Base-by-base conservation (phyloP, 1,140 invertebrate genomes). In the Patella vulgata region DNA sequence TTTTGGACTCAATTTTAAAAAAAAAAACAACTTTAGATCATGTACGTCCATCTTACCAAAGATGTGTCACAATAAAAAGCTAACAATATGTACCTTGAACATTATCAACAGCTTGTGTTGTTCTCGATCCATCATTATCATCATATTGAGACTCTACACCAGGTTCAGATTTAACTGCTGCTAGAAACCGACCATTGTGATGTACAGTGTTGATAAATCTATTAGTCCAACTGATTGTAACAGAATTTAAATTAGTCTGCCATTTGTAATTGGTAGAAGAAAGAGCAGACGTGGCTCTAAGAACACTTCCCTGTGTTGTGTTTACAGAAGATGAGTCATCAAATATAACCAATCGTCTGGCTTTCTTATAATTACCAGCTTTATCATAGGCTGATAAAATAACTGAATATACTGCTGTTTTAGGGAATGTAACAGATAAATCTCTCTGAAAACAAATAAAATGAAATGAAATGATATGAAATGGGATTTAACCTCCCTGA, bases 301-400 rank as follows among this genome's bases (percentile, higher is more conserved):
- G 31, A 36, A 28, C 6, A 23, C 44, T 46, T 0, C n/a, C 28
- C 12, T 47, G 6, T 3, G 33, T 44, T 3, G n/a, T n/a, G 42
- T 40, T 48, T 11, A 70, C 57, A 3, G 27, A 33, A 0, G 71
- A 62, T 17, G 23, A 14, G 14, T 51, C 51, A 53, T 70, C 68
- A 40, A 56, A 68, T 14, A 70, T 36, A 5, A 73, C 43, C 3
- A 73, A 23, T 28, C 53, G 52, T 19, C 71, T 36, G 0, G 61
- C 59, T 23, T 54, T 62, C 62, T 62, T 68, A 12, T 39, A 12
- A 53, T 73, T 73, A n/a, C 64, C 62, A 27, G 68, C 71, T 9
- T 53, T 56, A 40, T 73, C 71, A 52, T 53, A 63, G 6, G 57
- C 68, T 9, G 62, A 55, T 12, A 73, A 36, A 5, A 68, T 33